phyloP scores from a whole-genome alignment of 2,888 invertebrate species.

The Parnassius apollo region DNA sequence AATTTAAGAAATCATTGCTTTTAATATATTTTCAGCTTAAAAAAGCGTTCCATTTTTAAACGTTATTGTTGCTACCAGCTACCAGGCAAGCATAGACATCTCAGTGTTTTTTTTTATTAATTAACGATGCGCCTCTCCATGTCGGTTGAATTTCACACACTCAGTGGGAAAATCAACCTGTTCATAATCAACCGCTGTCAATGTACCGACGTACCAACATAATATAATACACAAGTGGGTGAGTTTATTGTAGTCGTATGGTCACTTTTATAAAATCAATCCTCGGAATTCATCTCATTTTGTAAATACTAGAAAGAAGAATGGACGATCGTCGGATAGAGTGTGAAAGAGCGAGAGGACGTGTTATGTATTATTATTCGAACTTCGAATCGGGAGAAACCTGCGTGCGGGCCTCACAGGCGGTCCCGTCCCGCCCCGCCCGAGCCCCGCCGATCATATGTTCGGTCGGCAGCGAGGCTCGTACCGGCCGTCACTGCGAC shows the following conservation, averaged over 20 bases:
- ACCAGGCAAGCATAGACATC: conserved; percentile 21
- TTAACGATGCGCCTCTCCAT: conserved; percentile 28
- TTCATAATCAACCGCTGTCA: conserved; percentile 32
- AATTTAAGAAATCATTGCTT: too few species aligned
- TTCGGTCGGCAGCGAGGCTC: conserved; percentile 66
- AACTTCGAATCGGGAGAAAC: conserved; percentile 75
- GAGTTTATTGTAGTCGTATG: conserved; percentile 30
- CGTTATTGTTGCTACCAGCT: conserved; percentile 15
- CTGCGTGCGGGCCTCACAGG: conserved; percentile 78
- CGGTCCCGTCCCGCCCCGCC: conserved; percentile 44
- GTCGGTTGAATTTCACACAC: conserved; percentile 26
- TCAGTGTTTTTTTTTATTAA: conserved; percentile 25
- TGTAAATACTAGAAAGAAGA: conserved; percentile 54
- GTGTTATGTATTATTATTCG: conserved; percentile 73
- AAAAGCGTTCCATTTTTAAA: conserved; percentile 16
- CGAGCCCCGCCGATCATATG: conserved; percentile 75
- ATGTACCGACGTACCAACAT: conserved; percentile 21
- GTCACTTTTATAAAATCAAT: conserved; percentile 38
- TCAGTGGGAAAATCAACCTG: conserved; percentile 30
- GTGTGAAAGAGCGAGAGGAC: conserved; percentile 69
- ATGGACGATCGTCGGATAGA: conserved; percentile 34
- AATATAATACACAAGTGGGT: conserved; percentile 21
- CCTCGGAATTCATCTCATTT: conserved; percentile 53
- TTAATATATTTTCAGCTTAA: conserved; percentile 5
- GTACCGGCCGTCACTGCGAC: conserved; percentile 66